Conservation (phyloP, 2,888 invertebrate species). For the Sarcophaga subvicina region DNA sequence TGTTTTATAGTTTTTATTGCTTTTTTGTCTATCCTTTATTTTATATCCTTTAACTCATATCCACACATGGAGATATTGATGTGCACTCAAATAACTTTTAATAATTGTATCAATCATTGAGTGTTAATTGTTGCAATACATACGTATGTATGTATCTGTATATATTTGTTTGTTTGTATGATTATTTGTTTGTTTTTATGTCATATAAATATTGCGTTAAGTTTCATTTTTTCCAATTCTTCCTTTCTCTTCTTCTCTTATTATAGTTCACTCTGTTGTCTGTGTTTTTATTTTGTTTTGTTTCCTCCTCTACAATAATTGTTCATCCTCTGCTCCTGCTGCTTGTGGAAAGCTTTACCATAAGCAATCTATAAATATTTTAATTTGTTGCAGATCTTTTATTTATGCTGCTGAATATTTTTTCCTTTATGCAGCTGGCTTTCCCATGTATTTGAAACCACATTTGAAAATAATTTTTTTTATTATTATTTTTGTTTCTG, state of each 20-base stretch:
- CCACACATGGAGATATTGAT: constrained; percentile 3
- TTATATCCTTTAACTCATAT: background rate
- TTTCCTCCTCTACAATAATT: too few species aligned
- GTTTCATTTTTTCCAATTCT: background rate
- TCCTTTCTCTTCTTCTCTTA: background rate
- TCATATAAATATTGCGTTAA: background rate
- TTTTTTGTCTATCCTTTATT: background rate
- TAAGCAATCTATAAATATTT: background rate
- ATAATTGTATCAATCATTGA: constrained; percentile 49
- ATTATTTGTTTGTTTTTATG: background rate
- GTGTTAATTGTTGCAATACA: constrained; percentile 43
- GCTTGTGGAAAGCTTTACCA: background rate
- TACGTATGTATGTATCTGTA: background rate
- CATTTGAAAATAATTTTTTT: background rate
- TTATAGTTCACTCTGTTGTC: too few species aligned
- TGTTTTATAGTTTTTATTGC: background rate
- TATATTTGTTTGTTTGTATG: too few species aligned
- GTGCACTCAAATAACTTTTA: constrained; percentile 11
- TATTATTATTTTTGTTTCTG: background rate
- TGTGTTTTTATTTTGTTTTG: too few species aligned
- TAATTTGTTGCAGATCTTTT: background rate
- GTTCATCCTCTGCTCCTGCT: too few species aligned
- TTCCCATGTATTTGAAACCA: background rate
- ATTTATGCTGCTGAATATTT: background rate
- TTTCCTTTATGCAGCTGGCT: background rate